Base-by-base conservation (phyloP, 2,888 invertebrate genomes). In the Idaea aversata region DNA sequence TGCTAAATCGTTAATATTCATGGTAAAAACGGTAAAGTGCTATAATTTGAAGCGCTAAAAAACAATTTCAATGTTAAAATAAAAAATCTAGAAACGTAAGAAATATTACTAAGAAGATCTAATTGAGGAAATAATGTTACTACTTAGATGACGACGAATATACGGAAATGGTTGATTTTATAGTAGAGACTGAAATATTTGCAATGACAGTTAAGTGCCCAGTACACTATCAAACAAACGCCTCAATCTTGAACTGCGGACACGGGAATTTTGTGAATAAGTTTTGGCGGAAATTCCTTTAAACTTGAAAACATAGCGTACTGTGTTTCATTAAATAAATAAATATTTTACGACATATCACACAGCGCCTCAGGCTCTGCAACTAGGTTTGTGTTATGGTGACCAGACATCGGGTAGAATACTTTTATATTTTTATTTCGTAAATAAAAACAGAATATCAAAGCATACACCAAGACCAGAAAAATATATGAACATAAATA, bases 101-200 rank as follows among this genome's bases (percentile, higher is more conserved):
- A 71, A 74, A 72, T 65, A 70, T 57, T 61, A 75, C 72, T 81
- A 83, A 65, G 71, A 72, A 78, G 83, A 83, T 86, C 84, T 84
- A 83, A 86, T 86, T 84, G 84, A 87, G 83, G 85, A 86, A 84
- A 84, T 79, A 81, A 72, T 72, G 71, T 71, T 76, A 71, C 75
- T 73, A 78, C 66, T 64, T 70, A 75, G 34, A 59, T 36, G 36
- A 36, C 1, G 47, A 47, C 13, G 13, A 47, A 10, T 47, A 47
- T 47, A 6, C 25, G 47, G 47, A 47, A 10, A 47, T 47, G 47
- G 47, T 47, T 6, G 4, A 36, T 10, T 36, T 36, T 36, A 4
- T 36, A 36, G 36, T 47, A 47, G 10, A 47, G 13, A 47, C 13
- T 47, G 10, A 1, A 0, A 47, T 10, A 47, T 7, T 47, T 6